Conservation (phyloP, 2,888 invertebrate species). For the Tryphoninae sp. region DNA sequence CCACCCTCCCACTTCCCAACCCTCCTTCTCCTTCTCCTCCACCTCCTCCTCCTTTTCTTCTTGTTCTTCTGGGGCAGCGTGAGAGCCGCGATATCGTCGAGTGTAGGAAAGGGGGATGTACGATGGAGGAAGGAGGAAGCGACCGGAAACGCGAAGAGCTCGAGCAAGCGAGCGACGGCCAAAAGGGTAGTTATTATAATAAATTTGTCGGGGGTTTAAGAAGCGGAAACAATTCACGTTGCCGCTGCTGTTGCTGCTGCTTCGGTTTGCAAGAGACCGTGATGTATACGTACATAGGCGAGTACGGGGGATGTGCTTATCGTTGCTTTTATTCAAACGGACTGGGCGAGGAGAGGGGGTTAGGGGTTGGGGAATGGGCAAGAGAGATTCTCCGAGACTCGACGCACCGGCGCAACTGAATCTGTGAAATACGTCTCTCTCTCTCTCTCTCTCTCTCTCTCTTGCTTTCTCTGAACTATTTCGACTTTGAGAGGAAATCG, state of each 20-base stretch:
- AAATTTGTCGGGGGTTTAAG: slow-evolving; percentile 81
- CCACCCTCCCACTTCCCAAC: slow-evolving; percentile 54
- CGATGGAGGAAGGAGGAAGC: slow-evolving; percentile 62
- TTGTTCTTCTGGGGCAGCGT: slow-evolving; percentile 58
- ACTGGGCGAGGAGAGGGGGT: slow-evolving; percentile 70
- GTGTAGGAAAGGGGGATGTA: slow-evolving; percentile 38
- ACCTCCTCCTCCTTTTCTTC: slow-evolving; percentile 48
- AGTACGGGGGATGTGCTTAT: slow-evolving; percentile 80
- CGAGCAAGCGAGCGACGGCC: slow-evolving; percentile 73
- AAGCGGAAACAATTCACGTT: slow-evolving; percentile 80
- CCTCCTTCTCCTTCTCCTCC: slow-evolving; percentile 30
- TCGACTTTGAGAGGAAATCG: slow-evolving; percentile 54
- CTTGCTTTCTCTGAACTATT: slow-evolving; percentile 57
- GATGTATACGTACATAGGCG: slow-evolving; percentile 70
- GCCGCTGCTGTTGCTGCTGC: slow-evolving; percentile 55
- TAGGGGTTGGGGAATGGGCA: slow-evolving; percentile 17
- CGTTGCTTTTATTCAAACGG: slow-evolving; percentile 81
- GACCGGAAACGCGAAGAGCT: slow-evolving; percentile 63
- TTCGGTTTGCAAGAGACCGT: slow-evolving; percentile 7
- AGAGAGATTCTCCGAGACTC: slow-evolving; percentile 48
- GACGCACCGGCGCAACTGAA: slow-evolving; percentile 29
- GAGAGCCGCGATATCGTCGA: slow-evolving; percentile 61
- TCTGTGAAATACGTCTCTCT: slow-evolving; percentile 70
- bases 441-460: background rate
- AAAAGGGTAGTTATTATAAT: slow-evolving; percentile 80